phyloP scores from a whole-genome alignment of 2,888 invertebrate species.

The Caenorhabditis macrosperma region DNA sequence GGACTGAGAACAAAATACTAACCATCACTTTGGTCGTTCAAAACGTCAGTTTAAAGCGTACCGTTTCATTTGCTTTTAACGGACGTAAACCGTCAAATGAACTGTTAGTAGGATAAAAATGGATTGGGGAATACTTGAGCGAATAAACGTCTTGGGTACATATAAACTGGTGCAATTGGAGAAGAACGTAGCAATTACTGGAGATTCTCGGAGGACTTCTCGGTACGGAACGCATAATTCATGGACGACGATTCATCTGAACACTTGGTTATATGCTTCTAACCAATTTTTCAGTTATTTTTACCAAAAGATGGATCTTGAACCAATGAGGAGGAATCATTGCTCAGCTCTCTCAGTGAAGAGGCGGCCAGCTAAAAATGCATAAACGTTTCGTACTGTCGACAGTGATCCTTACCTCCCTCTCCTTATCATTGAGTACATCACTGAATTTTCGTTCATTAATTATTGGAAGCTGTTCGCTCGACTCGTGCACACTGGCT shows the following conservation, averaged over 20 bases:
- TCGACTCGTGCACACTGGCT: slow-evolving; percentile 27
- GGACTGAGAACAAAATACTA: slow-evolving; percentile 13
- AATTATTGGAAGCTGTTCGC: slow-evolving; percentile 33
- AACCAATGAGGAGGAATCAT: background rate
- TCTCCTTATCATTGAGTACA: slow-evolving; percentile 35
- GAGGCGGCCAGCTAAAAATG: slow-evolving; percentile 9
- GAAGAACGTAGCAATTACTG: background rate
- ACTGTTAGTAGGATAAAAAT: slow-evolving; percentile 29
- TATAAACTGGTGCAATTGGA: background rate
- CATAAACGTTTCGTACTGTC: background rate
- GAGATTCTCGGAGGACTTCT: slow-evolving; percentile 14
- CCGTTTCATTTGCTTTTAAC: too few species aligned
- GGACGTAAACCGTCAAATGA: background rate
- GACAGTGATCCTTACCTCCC: background rate
- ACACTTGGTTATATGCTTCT: background rate
- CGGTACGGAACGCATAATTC: slow-evolving; percentile 26
- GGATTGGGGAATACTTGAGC: background rate
- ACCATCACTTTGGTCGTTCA: background rate
- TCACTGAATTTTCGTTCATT: slow-evolving; percentile 39
- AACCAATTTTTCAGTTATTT: background rate
- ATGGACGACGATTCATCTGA: slow-evolving; percentile 24
- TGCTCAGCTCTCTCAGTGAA: slow-evolving; percentile 5
- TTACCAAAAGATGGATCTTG: slow-evolving; percentile 22
- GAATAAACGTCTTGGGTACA: background rate
- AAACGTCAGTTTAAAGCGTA: too few species aligned